Evolutionary conservation across 2,888 invertebrate species (phyloP).

Genomic region (Melipona bicolor): DNA sequence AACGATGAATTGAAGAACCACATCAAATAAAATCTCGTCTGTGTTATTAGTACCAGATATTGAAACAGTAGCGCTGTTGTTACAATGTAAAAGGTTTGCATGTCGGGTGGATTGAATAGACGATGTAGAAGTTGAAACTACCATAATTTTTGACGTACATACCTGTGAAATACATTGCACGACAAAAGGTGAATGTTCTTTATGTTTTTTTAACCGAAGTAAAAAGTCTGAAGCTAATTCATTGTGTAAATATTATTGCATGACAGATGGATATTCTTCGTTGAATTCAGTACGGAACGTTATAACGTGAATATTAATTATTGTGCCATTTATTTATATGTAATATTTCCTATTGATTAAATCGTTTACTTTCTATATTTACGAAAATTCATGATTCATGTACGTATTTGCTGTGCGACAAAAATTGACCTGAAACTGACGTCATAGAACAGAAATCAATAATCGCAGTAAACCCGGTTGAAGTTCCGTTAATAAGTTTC

Average conservation of each 20-base stretch:
- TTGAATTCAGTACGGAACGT: slow-evolving; percentile 24
- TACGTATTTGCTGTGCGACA: not conserved
- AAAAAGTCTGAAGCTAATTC: not conserved
- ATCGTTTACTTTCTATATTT: not conserved
- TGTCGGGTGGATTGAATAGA: slow-evolving; percentile 56
- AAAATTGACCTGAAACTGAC: slow-evolving; percentile 48
- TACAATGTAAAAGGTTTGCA: slow-evolving; percentile 46
- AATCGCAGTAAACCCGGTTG: slow-evolving; percentile 44
- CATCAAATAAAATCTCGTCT: too few relatives aligned
- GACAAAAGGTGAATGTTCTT: slow-evolving; percentile 44
- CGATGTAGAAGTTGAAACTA: slow-evolving; percentile 56
- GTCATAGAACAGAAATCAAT: slow-evolving; percentile 68
- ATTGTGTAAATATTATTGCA: slow-evolving; percentile 18
- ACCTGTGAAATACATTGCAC: slow-evolving; percentile 26
- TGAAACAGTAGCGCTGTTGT: slow-evolving; percentile 50
- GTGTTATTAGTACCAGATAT: slow-evolving; percentile 41
- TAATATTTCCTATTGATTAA: not conserved
- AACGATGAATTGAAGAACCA: too few relatives aligned
- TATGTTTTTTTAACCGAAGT: slow-evolving; percentile 4
- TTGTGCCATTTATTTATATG: not conserved
- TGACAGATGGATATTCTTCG: slow-evolving; percentile 38
- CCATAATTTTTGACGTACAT: slow-evolving; percentile 26
- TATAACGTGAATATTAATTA: slow-evolving; percentile 34
- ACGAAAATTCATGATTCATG: not conserved
- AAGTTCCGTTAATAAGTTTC: slow-evolving; percentile 46